Evolutionary conservation across 2,888 invertebrate genomes (phyloP), one percentile per base, ranked within the genome.

Genomic region (Tortricodes alternella): DNA sequence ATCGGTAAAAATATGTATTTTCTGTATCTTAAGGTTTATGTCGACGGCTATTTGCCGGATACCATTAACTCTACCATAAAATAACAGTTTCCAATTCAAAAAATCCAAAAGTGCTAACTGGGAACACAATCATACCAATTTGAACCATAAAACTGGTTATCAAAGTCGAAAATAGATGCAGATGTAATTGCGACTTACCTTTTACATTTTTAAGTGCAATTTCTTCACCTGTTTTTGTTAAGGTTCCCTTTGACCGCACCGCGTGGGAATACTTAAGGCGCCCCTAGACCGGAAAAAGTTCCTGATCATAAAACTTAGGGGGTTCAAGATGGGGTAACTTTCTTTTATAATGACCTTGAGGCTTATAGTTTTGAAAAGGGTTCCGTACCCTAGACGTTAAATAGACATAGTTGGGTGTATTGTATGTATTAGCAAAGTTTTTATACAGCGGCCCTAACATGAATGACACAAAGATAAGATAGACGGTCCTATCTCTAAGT

Each of bases 341-440:
- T 53, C 53, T 53, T 53, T 15, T 7, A n/a, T 21, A 11, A 23
- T 37, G 32, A 19, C 53, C 46, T 53, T 53, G 53, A 32, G 11
- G 46, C 29, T 13, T 15, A 34, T 7, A 11, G 34, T 34, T 34
- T 34, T 8, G 7, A 34, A 34, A 34, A 27, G 29, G 29, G 29
- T 29, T 29, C 29, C 27, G n/a, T 3, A n/a, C 8, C n/a, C 27
- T 8, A 8, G 1, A 27, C n/a, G n/a, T n/a, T n/a, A n/a, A n/a
- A n/a, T n/a, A n/a, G n/a, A n/a, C n/a, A n/a, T n/a, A n/a, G n/a
- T n/a, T n/a, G n/a, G n/a, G n/a, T n/a, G n/a, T n/a, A n/a, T n/a
- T n/a, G n/a, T n/a, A n/a, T n/a, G n/a, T n/a, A n/a, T n/a, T n/a
- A n/a, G n/a, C n/a, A n/a, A n/a, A n/a, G n/a, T n/a, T n/a, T n/a